Conservation (phyloP, 1,140 invertebrate species). For the Drosophila ohnishii region DNA sequence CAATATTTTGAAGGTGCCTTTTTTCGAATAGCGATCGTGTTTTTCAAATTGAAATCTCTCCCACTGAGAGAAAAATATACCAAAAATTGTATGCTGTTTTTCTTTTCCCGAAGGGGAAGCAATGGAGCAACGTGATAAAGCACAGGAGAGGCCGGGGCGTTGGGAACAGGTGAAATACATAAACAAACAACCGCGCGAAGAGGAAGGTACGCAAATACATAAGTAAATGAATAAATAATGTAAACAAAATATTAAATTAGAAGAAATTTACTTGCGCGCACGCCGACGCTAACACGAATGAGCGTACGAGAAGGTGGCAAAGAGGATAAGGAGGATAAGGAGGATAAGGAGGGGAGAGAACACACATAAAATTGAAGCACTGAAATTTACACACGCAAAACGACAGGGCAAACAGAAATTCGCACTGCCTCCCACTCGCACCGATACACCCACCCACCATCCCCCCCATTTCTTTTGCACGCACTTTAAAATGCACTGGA, state of each 20-base stretch:
- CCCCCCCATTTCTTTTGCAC: slow-evolving; percentile 6
- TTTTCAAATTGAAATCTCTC: slow-evolving; percentile 6
- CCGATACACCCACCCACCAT: neutral
- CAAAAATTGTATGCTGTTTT: slow-evolving; percentile 7
- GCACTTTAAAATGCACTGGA: slow-evolving; percentile 16
- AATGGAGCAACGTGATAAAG: neutral
- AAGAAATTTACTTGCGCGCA: slow-evolving; percentile 78
- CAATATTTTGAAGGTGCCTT: slow-evolving; percentile 4
- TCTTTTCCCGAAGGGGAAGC: neutral
- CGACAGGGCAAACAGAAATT: slow-evolving; percentile 40
- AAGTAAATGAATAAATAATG: slow-evolving; percentile 81
- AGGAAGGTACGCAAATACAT: slow-evolving; percentile 63
- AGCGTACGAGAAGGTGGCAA: neutral
- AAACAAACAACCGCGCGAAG: slow-evolving; percentile 57
- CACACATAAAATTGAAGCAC: slow-evolving; percentile 68
- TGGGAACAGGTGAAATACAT: slow-evolving; percentile 49
- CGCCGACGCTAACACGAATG: slow-evolving; percentile 64
- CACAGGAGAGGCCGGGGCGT: neutral
- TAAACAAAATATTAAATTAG: slow-evolving; percentile 82
- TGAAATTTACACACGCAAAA: slow-evolving; percentile 63
- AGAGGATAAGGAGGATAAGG: neutral
- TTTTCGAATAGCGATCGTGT: neutral
- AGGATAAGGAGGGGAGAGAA: neutral
- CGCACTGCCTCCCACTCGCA: slow-evolving; percentile 17
- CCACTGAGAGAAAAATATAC: slow-evolving; percentile 26